Base-by-base conservation (phyloP, 2,797 vertebrate genomes). In the Argentina silus region DNA sequence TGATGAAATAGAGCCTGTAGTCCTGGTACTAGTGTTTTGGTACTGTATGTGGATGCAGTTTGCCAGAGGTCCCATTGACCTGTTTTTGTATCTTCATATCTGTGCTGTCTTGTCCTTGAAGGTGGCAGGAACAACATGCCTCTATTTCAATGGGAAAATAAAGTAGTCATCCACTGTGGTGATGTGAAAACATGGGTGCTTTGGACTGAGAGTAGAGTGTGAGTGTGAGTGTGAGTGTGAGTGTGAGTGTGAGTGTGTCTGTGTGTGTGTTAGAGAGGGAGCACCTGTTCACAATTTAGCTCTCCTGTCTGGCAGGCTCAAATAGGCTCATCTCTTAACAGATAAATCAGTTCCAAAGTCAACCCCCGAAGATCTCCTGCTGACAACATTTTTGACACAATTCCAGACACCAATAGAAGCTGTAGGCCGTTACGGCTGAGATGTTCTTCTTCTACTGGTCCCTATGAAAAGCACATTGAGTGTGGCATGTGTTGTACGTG, bases 201-300 rank as follows among this genome's bases (percentile, higher is more conserved):
- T 36, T 36, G 27, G 27, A 36, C 27, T 36, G 27, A 36, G 2
- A 36, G 27, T 36, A 36, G 27, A 36, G 27, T 36, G 27, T 36
- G 27, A 2, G 27, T 36, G 27, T 36, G 27, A 2, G 27, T 10
- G 2, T 59, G n/a, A 2, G 9, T 61, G 10, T 61, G 21, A 0
- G 23, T 36, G 23, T 61, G 23, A 67, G 45, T 19, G 17, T 60
- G 44, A 11, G 45, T 36, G 27, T 36, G 27, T 36, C 2, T 36
- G 27, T 36, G 27, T 36, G 27, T 36, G 27, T 36, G 27, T 27
- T 67, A 1, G 15, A 42, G 55, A 60, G 66, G 7, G 66, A 74
- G 76, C 79, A 82, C 80, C 82, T 87, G 78, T 78, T 75, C 76
- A 83, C 50, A 76, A 80, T 88, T 83, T 78, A n/a, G n/a, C 72